phyloP scores from a whole-genome alignment of 2,888 invertebrate species.

The Dryobota labecula region DNA sequence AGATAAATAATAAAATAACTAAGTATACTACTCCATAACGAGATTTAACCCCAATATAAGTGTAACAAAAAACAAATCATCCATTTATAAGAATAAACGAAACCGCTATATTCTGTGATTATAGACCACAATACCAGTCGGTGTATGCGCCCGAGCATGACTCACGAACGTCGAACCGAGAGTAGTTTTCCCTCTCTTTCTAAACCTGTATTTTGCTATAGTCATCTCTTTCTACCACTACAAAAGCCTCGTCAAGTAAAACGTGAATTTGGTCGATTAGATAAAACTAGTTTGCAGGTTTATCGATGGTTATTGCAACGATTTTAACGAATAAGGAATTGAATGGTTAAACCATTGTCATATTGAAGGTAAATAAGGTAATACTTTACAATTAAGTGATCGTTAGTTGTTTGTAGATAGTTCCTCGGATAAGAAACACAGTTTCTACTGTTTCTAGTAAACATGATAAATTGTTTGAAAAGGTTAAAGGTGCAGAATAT shows the following conservation, averaged over 20 bases:
- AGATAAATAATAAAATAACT: background rate
- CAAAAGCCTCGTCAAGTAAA: conserved; percentile 66
- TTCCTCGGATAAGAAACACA: conserved; percentile 2
- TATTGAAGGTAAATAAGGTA: conserved; percentile 37
- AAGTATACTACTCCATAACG: background rate
- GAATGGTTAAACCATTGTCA: conserved; percentile 42
- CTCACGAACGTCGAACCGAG: conserved; percentile 82
- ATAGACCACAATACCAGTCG: conserved; percentile 66
- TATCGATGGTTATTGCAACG: conserved; percentile 56
- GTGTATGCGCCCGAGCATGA: conserved; percentile 81
- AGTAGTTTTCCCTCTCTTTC: conserved; percentile 73
- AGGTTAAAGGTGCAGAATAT: conserved; percentile 8
- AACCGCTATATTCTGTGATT: conserved; percentile 56
- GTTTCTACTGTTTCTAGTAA: conserved; percentile 20
- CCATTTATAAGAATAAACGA: background rate
- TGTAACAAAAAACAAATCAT: background rate
- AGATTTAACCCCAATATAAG: background rate
- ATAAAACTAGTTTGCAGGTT: conserved; percentile 60
- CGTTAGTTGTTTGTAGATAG: conserved; percentile 20
- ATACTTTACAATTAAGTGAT: conserved; percentile 35
- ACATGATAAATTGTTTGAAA: conserved; percentile 19
- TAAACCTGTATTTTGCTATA: conserved; percentile 74
- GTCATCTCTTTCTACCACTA: conserved; percentile 65
- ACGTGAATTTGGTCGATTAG: conserved; percentile 68
- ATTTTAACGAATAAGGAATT: conserved; percentile 43